Percentiles rank a stretch among this genome's conserved stretches.
phyloP scores from a whole-genome alignment of 2,888 invertebrate genomes.

The Latrodectus elegans region DNA sequence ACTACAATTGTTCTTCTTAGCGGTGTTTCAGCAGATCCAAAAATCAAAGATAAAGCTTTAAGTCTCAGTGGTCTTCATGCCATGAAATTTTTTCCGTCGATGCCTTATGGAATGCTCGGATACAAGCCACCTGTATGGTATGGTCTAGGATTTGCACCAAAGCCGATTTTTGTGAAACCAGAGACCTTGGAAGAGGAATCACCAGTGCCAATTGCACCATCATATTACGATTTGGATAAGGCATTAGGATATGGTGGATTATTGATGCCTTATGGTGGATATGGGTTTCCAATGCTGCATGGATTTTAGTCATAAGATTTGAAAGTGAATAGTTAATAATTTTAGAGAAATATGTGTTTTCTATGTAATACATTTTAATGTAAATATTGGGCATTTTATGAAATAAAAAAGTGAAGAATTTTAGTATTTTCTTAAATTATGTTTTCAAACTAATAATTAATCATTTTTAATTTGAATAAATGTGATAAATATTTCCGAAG shows the following conservation, averaged over 20 bases:
- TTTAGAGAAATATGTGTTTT: too few species aligned
- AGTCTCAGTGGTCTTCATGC: not conserved
- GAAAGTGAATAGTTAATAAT: not conserved
- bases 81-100: not conserved
- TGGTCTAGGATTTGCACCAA: not conserved
- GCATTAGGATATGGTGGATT: constrained; percentile 28
- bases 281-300: constrained; percentile 22
- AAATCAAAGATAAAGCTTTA: not conserved
- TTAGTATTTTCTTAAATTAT: too few species aligned
- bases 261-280: constrained; percentile 34
- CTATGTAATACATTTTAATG: too few species aligned
- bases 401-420: too few species aligned
- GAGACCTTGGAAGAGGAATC: not conserved
- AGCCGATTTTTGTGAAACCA: not conserved
- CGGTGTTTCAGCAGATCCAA: not conserved
- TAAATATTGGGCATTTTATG: too few species aligned
- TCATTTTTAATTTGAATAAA: too few species aligned
- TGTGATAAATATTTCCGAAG: too few species aligned
- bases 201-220: constrained; percentile 1
- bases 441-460: too few species aligned
- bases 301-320: not conserved
- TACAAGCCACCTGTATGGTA: constrained; percentile 7
- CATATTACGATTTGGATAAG: constrained; percentile 30
- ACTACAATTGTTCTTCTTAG: not conserved
- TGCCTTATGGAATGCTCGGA: constrained; percentile 23